These are phyloP conservation scores for Lepus americanus DNA, from an alignment of 2,113 vertebrate species.

Conservation along the genomic window DNA sequence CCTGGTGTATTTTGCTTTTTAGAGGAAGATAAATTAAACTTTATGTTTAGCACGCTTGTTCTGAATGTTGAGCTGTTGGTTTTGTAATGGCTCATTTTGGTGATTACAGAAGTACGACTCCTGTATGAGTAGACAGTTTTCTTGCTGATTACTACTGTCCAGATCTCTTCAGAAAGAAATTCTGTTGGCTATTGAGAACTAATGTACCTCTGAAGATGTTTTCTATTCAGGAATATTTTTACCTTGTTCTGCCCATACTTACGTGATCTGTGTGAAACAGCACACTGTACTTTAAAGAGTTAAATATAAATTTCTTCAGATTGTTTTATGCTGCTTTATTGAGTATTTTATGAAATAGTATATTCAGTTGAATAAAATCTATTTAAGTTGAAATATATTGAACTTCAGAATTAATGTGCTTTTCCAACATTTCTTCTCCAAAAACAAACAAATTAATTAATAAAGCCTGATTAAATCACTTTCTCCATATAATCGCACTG, in stretches of 20 bases:
- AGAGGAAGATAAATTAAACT: constrained; percentile 26
- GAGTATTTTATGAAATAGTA: constrained; percentile 9
- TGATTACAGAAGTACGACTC: background rate
- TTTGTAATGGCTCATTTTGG: background rate
- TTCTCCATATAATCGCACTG: background rate
- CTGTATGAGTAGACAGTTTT: background rate
- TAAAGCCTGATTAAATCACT: constrained; percentile 56
- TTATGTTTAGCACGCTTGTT: background rate
- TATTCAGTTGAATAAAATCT: constrained; percentile 20
- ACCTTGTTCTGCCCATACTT: background rate
- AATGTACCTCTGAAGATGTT: background rate
- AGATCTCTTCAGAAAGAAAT: background rate
- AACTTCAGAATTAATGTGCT: constrained; percentile 22
- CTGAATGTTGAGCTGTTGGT: constrained; percentile 20
- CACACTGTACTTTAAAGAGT: background rate
- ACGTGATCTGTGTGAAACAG: background rate
- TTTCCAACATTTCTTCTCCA: background rate
- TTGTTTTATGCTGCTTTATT: constrained; percentile 46
- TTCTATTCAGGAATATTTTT: background rate
- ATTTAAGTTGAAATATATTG: constrained; percentile 52
- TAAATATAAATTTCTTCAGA: constrained; percentile 15
- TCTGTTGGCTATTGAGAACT: background rate
- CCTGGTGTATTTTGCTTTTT: background rate
- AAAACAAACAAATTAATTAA: constrained; percentile 59
- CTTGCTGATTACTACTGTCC: background rate